phyloP scores from a whole-genome alignment of 2,113 vertebrate genomes.

The Tragulus kanchil region DNA sequence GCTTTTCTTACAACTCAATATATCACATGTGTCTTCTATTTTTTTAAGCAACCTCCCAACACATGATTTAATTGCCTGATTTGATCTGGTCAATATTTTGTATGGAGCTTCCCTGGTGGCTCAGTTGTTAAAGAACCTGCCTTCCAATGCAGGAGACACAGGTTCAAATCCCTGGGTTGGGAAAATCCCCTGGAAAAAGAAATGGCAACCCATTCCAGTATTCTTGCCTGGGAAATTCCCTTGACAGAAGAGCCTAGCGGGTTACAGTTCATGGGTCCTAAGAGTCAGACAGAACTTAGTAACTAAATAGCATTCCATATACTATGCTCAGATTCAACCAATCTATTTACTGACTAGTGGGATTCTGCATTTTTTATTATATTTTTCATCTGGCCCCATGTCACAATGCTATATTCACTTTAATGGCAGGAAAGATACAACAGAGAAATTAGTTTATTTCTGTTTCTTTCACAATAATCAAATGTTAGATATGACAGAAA shows the following conservation, averaged over 20 bases:
- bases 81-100: constrained; percentile 10
- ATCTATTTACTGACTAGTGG: not conserved
- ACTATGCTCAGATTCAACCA: constrained; percentile 8
- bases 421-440: not conserved
- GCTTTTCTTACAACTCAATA: not conserved
- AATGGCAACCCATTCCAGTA: not conserved
- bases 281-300: not conserved
- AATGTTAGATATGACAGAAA: constrained; percentile 35
- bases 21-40: not conserved
- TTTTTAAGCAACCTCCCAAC: constrained; percentile 19
- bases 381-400: constrained; percentile 28
- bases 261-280: not conserved
- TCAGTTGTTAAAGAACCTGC: not conserved
- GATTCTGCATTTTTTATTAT: not conserved
- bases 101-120: not conserved
- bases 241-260: not conserved
- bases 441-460: constrained; percentile 8
- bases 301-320: not conserved
- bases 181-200: not conserved
- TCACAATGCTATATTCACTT: constrained; percentile 12
- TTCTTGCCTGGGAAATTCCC: not conserved
- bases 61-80: constrained; percentile 22
- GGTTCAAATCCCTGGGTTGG: not conserved
- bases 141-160: not conserved
- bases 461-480: not conserved